These are phyloP conservation scores for Calcarius lapponicus DNA, from an alignment of 2,797 vertebrate species.

Conservation along the genomic window DNA sequence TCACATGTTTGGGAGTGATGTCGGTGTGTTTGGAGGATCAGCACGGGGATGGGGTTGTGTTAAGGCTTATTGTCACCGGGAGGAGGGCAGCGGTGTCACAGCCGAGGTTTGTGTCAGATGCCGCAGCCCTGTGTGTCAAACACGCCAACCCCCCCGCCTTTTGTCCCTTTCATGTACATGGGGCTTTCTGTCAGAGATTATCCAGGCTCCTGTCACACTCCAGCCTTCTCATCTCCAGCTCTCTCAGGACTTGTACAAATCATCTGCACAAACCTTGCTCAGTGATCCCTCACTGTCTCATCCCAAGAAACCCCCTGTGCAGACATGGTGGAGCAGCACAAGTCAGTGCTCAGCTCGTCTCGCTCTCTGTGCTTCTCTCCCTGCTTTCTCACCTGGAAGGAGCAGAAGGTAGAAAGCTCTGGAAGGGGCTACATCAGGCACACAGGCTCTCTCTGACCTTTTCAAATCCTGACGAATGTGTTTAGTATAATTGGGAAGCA, in stretches of 20 bases:
- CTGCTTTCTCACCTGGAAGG: background rate
- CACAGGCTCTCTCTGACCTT: conserved; percentile 51
- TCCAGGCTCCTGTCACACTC: background rate
- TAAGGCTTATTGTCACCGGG: background rate
- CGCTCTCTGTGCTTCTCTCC: background rate
- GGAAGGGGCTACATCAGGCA: conserved; percentile 50
- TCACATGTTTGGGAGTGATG: rapidly evolving
- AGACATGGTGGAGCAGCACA: rapidly evolving
- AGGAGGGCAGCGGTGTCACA: background rate
- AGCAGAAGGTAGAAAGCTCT: background rate
- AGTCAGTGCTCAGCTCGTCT: background rate
- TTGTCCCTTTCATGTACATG: background rate
- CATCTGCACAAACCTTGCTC: background rate
- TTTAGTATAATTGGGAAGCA: conserved; percentile 68
- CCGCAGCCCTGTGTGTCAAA: background rate
- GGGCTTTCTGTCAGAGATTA: background rate
- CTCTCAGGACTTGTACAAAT: background rate
- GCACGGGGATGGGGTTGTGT: rapidly evolving
- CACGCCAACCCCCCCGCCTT: rapidly evolving
- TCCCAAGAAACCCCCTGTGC: background rate
- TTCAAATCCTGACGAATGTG: conserved; percentile 63
- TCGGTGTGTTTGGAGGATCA: rapidly evolving
- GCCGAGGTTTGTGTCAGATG: background rate
- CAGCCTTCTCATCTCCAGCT: background rate
- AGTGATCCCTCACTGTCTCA: background rate